phyloP scores from a whole-genome alignment of 2,888 invertebrate species.

The Acleris literana region DNA sequence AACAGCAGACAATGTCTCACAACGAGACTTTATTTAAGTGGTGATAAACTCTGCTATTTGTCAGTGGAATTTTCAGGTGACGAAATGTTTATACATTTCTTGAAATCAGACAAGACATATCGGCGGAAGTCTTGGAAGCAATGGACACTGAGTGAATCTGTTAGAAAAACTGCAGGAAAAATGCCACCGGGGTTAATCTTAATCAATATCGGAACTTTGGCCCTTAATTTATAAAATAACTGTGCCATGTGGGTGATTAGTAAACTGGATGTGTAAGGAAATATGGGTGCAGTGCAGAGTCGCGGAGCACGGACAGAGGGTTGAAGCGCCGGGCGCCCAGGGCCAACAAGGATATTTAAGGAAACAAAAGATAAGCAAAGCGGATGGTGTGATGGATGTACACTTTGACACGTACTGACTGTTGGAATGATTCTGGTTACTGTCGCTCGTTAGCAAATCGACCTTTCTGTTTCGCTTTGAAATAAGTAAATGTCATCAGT shows the following conservation, averaged over 20 bases:
- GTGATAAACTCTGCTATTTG: not conserved
- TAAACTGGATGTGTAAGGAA: constrained; percentile 19
- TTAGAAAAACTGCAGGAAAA: constrained; percentile 29
- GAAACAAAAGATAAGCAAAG: constrained; percentile 33
- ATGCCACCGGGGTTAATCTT: constrained; percentile 34
- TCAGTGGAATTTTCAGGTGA: constrained; percentile 2
- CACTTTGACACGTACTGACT: constrained; percentile 27
- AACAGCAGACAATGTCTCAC: constrained; percentile 5
- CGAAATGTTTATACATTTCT: constrained; percentile 15
- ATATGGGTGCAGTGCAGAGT: constrained; percentile 5
- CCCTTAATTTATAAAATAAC: constrained; percentile 19
- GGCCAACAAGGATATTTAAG: constrained; percentile 11
- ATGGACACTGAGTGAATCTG: constrained; percentile 22
- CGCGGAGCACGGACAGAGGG: constrained; percentile 8
- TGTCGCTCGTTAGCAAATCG: no score
- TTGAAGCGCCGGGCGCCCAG: constrained; percentile 14
- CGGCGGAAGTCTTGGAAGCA: constrained; percentile 20
- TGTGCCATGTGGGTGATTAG: constrained; percentile 25
- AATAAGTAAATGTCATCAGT: constrained; percentile 10
- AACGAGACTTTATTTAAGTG: not conserved
- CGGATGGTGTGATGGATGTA: constrained; percentile 20
- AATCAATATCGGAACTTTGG: constrained; percentile 16
- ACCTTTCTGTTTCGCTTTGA: not conserved
- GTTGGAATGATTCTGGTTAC: not conserved
- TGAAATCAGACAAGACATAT: constrained; percentile 13